A percentile compares a stretch with the other conserved stretches of the same genome.
phyloP scores from a whole-genome alignment of 2,888 invertebrate species.

The Liopterus haemorrhoidalis region DNA sequence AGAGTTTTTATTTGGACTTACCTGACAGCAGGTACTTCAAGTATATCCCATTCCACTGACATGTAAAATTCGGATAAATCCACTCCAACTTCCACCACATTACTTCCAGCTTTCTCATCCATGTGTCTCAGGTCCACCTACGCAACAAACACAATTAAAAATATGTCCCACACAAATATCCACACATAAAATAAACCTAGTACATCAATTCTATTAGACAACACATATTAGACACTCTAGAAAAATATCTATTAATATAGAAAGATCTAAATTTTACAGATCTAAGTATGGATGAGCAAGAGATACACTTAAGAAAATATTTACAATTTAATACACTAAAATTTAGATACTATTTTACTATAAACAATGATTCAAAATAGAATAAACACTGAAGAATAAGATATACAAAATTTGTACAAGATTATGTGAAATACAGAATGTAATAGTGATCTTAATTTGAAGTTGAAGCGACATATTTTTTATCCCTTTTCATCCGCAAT shows the following conservation, averaged over 20 bases:
- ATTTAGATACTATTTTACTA: too few species aligned
- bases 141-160: conserved; percentile 20
- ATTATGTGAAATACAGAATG: too few species aligned
- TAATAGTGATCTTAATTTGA: too few species aligned
- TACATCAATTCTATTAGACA: background rate
- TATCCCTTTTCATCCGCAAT: too few species aligned
- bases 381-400: background rate
- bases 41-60: conserved; percentile 98
- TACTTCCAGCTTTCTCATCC: conserved; percentile 85
- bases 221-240: background rate
- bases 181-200: background rate
- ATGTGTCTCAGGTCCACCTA: conserved; percentile 90
- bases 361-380: too few species aligned
- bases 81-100: conserved; percentile 87
- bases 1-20: conserved; percentile 41
- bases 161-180: background rate
- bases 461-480: too few species aligned
- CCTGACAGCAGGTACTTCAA: conserved; percentile 92
- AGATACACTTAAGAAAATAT: too few species aligned
- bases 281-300: too few species aligned
- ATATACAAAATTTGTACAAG: too few species aligned
- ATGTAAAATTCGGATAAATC: conserved; percentile 97
- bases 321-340: too few species aligned
- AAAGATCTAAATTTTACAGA: too few species aligned
- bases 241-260: too few species aligned